These are phyloP conservation scores for Drosophila rellima DNA, from an alignment of 2,888 invertebrate genomes.

Conservation along the genomic window DNA sequence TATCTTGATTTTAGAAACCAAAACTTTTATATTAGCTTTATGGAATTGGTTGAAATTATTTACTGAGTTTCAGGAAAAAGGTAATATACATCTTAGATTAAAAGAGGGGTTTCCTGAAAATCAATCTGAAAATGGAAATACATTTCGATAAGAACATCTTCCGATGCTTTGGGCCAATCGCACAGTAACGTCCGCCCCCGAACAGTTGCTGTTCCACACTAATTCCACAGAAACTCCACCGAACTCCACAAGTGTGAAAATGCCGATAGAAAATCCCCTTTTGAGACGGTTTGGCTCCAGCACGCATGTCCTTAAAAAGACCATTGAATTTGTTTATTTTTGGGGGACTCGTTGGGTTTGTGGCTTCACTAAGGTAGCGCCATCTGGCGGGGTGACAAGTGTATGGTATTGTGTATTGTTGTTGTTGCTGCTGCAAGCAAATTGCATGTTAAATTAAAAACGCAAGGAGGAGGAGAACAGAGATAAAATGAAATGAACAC, in stretches of 20 bases:
- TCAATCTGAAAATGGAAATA: not conserved
- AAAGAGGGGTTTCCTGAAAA: not conserved
- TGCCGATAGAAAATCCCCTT: slow-evolving; percentile 2
- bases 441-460: slow-evolving; percentile 48
- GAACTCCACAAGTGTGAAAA: slow-evolving; percentile 55
- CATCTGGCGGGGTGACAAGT: slow-evolving; percentile 58
- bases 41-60: too few relatives aligned
- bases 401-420: slow-evolving; percentile 10
- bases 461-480: slow-evolving; percentile 1
- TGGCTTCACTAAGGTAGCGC: slow-evolving; percentile 63
- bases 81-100: not conserved
- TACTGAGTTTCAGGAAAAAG: not conserved
- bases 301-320: slow-evolving; percentile 76
- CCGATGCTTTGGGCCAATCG: not conserved
- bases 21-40: too few relatives aligned
- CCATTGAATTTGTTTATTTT: slow-evolving; percentile 20
- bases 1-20: too few relatives aligned
- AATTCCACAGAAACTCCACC: slow-evolving; percentile 44
- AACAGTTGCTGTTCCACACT: slow-evolving; percentile 52
- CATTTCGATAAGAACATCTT: not conserved
- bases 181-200: slow-evolving; percentile 47
- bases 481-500: slow-evolving; percentile 30
- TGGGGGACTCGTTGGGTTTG: slow-evolving; percentile 61
- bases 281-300: slow-evolving; percentile 21
- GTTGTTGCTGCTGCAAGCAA: slow-evolving; percentile 43